Base-by-base conservation (phyloP, 2,888 invertebrate species). In the Laothoe populi region DNA sequence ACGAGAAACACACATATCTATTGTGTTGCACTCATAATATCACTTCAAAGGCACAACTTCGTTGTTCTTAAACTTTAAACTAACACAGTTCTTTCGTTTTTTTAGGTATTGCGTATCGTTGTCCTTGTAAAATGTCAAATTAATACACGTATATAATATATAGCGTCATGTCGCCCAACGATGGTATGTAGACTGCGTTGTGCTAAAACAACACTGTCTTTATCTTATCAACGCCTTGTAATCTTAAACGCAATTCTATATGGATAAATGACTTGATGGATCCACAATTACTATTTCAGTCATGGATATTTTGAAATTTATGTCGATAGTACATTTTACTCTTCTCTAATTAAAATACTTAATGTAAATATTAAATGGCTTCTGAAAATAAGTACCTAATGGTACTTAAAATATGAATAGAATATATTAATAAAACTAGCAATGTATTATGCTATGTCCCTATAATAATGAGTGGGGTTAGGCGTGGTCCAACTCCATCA, bases 181-280 rank as follows among this genome's bases (percentile, higher is more conserved):
- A 5, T 38, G 42, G 59, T 57, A 45, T 11, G 26, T 45, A 46
- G 16, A 57, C 59, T 57, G 64, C 16, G 16, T 49, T 62, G 24
- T 61, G 13, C 40, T 35, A 53, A 31, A 24, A 46, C 46, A 46
- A 31, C 46, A 60, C 26, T 57, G 62, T 63, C 63, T 62, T 64
- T 66, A 66, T 53, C 53, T 53, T 53, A 53, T 53, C 53, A 53
- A 35, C 53, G 2, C 10, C 10, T 49, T 53, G 19, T 53, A 53
- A 53, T 53, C 53, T 31, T 21, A 35, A 26, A 35, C 53, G 19
- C 19, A 53, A 53, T 53, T 19, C 7, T n/a, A 26, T 24, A n/a
- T 26, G 11, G 53, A 53, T 31, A 44, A 44, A 19, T 44, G 8
- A 16, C 19, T 8, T 35, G 35, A 19, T 19, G 4, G 0, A 11